Evolutionary conservation across 2,888 invertebrate species (phyloP).

Genomic region (Ormyrus nitidulus): DNA sequence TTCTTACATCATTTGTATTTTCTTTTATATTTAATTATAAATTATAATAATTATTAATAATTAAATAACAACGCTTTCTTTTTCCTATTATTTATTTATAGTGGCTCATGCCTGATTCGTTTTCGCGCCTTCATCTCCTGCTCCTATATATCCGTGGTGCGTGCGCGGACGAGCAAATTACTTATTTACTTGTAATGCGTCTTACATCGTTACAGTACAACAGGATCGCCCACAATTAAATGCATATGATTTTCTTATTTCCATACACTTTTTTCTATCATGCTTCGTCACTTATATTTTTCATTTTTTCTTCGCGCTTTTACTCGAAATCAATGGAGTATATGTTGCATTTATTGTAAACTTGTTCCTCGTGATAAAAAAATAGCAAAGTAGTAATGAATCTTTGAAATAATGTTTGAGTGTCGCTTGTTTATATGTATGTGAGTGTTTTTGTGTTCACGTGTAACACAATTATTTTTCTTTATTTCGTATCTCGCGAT

Average conservation of each 20-base stretch:
- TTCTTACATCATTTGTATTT: conserved; percentile 56
- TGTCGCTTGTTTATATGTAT: conserved; percentile 3
- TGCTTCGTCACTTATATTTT: conserved; percentile 24
- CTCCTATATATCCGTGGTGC: conserved; percentile 9
- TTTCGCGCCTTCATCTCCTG: conserved; percentile 34
- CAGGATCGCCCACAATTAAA: conserved; percentile 47
- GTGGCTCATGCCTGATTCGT: conserved; percentile 56
- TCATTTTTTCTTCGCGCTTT: conserved; percentile 39
- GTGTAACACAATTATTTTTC: conserved; percentile 20
- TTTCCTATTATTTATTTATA: conserved; percentile 57
- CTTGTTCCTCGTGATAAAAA: conserved; percentile 52
- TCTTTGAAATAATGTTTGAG: conserved; percentile 52
- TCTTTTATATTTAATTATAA: conserved; percentile 56
- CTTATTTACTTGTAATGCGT: conserved; percentile 45
- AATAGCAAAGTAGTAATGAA: conserved; percentile 53
- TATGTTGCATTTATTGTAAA: conserved; percentile 50
- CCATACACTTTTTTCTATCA: conserved; percentile 21
- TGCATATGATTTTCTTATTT: conserved; percentile 31
- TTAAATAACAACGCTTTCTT: conserved; percentile 55
- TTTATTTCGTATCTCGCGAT: conserved; percentile 31
- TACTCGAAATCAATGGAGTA: conserved; percentile 49
- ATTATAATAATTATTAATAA: conserved; percentile 56
- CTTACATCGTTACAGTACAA: conserved; percentile 46
- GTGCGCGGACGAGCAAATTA: conserved; percentile 47
- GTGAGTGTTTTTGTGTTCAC: conserved; percentile 11